Evolutionary conservation across 2,888 invertebrate species (phyloP).

Genomic region (Fragum sueziense): DNA sequence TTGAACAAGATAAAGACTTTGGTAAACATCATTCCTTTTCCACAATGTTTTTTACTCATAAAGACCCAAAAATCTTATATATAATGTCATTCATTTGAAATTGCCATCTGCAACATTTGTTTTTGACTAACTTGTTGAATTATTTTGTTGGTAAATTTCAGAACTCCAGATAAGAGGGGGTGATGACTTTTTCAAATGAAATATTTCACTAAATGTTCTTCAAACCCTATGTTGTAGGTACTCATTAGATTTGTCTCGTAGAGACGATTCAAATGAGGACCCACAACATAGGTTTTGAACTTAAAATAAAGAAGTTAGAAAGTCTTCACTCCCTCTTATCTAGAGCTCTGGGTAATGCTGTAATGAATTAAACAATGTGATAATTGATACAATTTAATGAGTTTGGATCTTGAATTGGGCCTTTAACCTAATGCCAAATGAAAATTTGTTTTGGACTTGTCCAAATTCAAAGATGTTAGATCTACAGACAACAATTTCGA

Average conservation of each 20-base stretch:
- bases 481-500: too few relatives aligned
- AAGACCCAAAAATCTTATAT: not conserved
- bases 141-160: not conserved
- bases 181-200: not conserved
- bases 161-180: too few relatives aligned
- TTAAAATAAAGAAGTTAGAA: too few relatives aligned
- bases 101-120: not conserved
- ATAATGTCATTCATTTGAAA: not conserved
- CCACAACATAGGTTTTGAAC: too few relatives aligned
- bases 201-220: too few relatives aligned
- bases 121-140: not conserved
- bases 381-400: not conserved
- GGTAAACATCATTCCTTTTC: not conserved
- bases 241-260: too few relatives aligned
- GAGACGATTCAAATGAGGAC: too few relatives aligned
- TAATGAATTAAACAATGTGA: not conserved
- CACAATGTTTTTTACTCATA: not conserved
- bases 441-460: too few relatives aligned
- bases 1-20: not conserved
- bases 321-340: too few relatives aligned
- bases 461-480: too few relatives aligned
- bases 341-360: too few relatives aligned
- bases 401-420: not conserved
- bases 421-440: not conserved
- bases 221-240: too few relatives aligned